Percentiles rank a stretch among this genome's conserved stretches.
These are phyloP conservation scores for Pelochelys cantorii DNA, from an alignment of 2,797 vertebrate species.

Conservation along the genomic window DNA sequence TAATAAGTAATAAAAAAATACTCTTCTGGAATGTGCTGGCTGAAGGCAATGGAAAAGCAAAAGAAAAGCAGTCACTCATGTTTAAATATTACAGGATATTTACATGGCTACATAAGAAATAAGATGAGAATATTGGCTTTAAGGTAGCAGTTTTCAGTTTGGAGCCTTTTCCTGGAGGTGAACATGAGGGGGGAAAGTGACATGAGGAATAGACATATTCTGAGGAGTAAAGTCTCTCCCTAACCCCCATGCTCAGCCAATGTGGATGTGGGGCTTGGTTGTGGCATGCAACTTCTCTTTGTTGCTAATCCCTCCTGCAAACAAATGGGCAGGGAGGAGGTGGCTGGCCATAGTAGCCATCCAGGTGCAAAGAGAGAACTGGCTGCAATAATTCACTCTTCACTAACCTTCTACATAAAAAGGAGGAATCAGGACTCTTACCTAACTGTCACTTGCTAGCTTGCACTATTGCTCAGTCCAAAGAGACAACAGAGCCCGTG, in stretches of 20 bases:
- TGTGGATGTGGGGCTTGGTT: rapidly evolving
- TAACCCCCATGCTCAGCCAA: rapidly evolving
- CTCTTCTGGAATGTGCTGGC: too few species aligned
- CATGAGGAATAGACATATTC: neutral
- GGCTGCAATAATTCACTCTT: neutral
- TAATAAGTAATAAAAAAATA: too few species aligned
- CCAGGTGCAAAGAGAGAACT: rapidly evolving
- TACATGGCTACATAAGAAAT: neutral
- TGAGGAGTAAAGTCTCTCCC: neutral
- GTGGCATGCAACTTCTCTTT: neutral
- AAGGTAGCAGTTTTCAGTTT: neutral
- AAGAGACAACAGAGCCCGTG: neutral
- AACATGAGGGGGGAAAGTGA: neutral
- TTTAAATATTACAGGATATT: neutral
- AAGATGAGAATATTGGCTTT: neutral
- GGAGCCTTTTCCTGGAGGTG: neutral
- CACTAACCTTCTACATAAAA: rapidly evolving
- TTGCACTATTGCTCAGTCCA: neutral
- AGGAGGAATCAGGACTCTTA: neutral
- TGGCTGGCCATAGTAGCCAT: neutral
- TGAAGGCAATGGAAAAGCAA: neutral
- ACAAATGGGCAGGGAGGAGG: neutral
- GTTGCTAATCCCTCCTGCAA: neutral
- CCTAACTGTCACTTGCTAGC: neutral
- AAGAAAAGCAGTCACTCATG: neutral